A percentile compares a stretch with the other conserved stretches of the same genome.
phyloP scores from a whole-genome alignment of 2,113 vertebrate species.

The Tragelaphus imberbis region DNA sequence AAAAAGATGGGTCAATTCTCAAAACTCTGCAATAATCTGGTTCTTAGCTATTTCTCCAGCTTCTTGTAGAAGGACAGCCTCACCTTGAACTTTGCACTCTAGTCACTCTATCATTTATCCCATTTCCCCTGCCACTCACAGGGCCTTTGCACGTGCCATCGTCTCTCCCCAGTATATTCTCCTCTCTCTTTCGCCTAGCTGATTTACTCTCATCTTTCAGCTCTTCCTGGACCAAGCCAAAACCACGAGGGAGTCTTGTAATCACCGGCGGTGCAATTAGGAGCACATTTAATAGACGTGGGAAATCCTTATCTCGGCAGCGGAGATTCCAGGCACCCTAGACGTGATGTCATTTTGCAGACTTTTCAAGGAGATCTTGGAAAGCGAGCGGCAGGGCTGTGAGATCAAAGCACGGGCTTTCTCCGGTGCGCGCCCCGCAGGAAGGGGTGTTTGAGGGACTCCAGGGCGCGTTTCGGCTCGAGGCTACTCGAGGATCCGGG shows the following conservation, averaged over 20 bases:
- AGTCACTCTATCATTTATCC: neutral
- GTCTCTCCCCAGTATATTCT: neutral
- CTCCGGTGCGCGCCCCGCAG: neutral
- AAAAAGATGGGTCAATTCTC: neutral
- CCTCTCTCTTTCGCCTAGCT: neutral
- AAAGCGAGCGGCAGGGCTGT: neutral
- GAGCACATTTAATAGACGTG: neutral
- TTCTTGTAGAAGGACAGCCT: neutral
- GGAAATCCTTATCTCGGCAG: neutral
- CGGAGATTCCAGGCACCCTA: neutral
- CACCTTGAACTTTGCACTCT: too few relatives aligned
- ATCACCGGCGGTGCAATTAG: neutral
- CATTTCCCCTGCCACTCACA: neutral
- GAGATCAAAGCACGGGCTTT: neutral
- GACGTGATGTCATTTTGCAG: neutral
- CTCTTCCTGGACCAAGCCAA: neutral
- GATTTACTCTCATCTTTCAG: neutral
- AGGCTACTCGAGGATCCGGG: neutral
- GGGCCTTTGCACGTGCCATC: neutral
- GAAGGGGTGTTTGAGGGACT: neutral
- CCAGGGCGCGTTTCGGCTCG: neutral
- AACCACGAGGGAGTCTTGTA: neutral
- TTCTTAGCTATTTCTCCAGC: neutral
- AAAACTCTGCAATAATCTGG: neutral
- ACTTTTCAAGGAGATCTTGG: neutral